Evolutionary conservation across 1,140 invertebrate species (phyloP).

Genomic region (Bilobella aurantiaca): DNA sequence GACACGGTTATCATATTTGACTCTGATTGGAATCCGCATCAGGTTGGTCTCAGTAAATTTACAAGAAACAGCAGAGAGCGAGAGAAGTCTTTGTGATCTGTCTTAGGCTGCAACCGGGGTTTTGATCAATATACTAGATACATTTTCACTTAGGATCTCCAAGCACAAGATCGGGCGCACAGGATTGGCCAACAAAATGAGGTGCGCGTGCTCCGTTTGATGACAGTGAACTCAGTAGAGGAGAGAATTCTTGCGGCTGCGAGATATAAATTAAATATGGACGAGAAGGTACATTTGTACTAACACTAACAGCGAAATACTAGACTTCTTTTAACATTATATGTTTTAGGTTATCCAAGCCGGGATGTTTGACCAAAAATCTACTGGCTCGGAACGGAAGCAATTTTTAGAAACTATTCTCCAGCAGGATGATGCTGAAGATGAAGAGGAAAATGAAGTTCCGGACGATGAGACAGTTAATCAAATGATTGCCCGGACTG

Average conservation of each 20-base stretch:
- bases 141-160: slow-evolving; percentile 31
- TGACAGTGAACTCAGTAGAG: slow-evolving; percentile 62
- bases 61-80: too few species aligned
- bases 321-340: too few species aligned
- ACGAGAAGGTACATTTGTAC: slow-evolving; percentile 47
- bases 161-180: slow-evolving; percentile 61
- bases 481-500: slow-evolving; percentile 57
- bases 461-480: slow-evolving; percentile 65
- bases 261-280: slow-evolving; percentile 60
- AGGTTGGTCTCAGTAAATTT: slow-evolving; percentile 39
- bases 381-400: slow-evolving; percentile 52
- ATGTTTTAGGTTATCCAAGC: slow-evolving; percentile 53
- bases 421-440: slow-evolving; percentile 47
- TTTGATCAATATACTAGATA: too few species aligned
- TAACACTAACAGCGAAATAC: too few species aligned
- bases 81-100: too few species aligned
- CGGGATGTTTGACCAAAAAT: slow-evolving; percentile 64
- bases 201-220: slow-evolving; percentile 52
- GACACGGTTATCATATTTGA: slow-evolving; percentile 66
- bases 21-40: slow-evolving; percentile 67
- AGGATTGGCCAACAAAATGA: slow-evolving; percentile 62
- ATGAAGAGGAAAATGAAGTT: slow-evolving; percentile 58
- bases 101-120: too few species aligned
- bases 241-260: slow-evolving; percentile 57
- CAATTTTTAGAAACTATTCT: slow-evolving; percentile 54